These are phyloP conservation scores for Leptinotarsa tumamoca DNA, from an alignment of 2,888 invertebrate genomes.

Conservation along the genomic window DNA sequence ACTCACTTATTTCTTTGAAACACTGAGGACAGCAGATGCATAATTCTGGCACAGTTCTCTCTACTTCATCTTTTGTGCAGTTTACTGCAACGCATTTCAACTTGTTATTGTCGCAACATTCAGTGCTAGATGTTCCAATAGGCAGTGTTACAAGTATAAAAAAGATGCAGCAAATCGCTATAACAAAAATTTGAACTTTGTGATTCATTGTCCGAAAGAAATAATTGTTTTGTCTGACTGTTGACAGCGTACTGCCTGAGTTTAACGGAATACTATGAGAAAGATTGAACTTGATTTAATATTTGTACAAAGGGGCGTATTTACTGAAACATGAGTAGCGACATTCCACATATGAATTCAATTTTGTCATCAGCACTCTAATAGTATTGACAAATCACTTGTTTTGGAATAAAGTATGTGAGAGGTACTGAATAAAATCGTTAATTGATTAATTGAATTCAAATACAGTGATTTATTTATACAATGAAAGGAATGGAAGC, in stretches of 20 bases:
- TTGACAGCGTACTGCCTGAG: not conserved
- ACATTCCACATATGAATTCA: too few relatives aligned
- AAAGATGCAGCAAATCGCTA: not conserved
- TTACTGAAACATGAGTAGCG: too few relatives aligned
- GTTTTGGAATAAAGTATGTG: too few relatives aligned
- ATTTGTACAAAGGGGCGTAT: too few relatives aligned
- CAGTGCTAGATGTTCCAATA: not conserved
- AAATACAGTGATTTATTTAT: too few relatives aligned
- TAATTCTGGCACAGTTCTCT: constrained; percentile 25
- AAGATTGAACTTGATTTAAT: too few relatives aligned
- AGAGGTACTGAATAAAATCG: too few relatives aligned
- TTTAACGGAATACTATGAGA: not conserved
- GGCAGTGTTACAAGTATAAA: not conserved
- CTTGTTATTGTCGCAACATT: constrained; percentile 25
- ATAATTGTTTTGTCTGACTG: not conserved
- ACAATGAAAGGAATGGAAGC: too few relatives aligned
- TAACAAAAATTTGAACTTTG: not conserved
- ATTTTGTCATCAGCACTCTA: too few relatives aligned
- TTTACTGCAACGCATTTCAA: constrained; percentile 25
- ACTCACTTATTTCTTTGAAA: constrained; percentile 29
- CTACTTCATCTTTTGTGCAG: constrained; percentile 25
- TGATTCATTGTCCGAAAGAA: not conserved
- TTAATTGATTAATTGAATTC: too few relatives aligned
- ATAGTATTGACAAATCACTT: too few relatives aligned
- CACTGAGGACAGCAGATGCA: constrained; percentile 32